Evolutionary conservation across 2,113 vertebrate species (phyloP).

Genomic region (Melanocharis versteri): DNA sequence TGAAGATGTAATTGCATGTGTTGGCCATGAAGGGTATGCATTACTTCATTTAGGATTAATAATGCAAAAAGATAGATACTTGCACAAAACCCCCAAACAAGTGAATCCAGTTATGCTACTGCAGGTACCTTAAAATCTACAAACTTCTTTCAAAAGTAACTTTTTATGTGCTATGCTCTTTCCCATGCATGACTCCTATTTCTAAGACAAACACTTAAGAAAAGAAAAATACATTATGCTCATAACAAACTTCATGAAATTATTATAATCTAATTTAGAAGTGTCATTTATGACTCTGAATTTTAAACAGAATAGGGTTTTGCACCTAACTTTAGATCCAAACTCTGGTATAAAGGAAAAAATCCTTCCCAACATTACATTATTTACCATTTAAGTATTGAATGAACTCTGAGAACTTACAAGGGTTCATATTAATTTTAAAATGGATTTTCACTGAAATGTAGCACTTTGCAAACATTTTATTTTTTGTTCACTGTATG

Average conservation of each 20-base stretch:
- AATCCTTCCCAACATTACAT: background rate
- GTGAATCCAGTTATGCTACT: background rate
- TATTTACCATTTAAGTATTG: background rate
- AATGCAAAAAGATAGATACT: background rate
- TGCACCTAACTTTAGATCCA: background rate
- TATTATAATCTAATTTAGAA: background rate
- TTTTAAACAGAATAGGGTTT: background rate
- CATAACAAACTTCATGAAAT: background rate
- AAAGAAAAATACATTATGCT: background rate
- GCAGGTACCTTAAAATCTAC: background rate
- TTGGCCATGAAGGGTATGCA: background rate
- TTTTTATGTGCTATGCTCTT: background rate
- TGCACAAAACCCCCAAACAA: background rate
- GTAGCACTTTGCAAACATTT: background rate
- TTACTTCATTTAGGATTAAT: background rate
- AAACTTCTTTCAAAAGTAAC: background rate
- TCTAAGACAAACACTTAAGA: background rate
- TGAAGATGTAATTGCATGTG: background rate
- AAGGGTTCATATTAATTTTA: background rate
- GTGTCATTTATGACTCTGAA: background rate
- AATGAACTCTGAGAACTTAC: background rate
- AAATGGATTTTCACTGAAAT: background rate
- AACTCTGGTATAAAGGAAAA: background rate
- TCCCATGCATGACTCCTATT: background rate
- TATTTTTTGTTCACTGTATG: background rate